phyloP scores from a whole-genome alignment of 2,113 vertebrate species.

The Dolichallabes microphthalmus region DNA sequence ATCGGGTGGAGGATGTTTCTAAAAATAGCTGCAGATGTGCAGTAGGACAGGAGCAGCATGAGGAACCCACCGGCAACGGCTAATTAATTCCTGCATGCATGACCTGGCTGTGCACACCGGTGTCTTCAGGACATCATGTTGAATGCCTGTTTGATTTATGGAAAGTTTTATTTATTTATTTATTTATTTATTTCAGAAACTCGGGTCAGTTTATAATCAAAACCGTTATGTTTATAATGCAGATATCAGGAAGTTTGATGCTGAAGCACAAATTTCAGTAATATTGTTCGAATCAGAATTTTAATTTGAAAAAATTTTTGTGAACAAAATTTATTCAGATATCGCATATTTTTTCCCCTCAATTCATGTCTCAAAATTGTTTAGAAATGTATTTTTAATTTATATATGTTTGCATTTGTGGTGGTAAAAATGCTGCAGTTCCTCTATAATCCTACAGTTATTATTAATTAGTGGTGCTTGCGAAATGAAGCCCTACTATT shows the following conservation, averaged over 20 bases:
- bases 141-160: background rate
- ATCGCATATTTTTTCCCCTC: no score
- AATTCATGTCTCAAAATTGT: no score
- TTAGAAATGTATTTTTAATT: no score
- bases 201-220: background rate
- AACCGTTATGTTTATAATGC: background rate
- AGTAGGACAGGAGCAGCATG: slow-evolving; percentile 57
- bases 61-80: slow-evolving; percentile 64
- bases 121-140: background rate
- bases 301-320: background rate
- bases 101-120: slow-evolving; percentile 1
- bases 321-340: no score
- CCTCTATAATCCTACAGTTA: no score
- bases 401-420: no score
- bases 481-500: no score
- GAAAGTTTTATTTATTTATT: background rate
- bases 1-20: slow-evolving; percentile 52
- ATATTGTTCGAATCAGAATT: background rate
- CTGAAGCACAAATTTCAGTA: background rate
- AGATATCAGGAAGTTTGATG: background rate
- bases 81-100: slow-evolving; percentile 64
- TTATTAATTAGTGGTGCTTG: no score
- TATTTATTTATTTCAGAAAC: no score
- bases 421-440: no score
- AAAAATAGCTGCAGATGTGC: slow-evolving; percentile 70